Conservation (phyloP, 2,888 invertebrate species). For the Drymonia ruficornis region DNA sequence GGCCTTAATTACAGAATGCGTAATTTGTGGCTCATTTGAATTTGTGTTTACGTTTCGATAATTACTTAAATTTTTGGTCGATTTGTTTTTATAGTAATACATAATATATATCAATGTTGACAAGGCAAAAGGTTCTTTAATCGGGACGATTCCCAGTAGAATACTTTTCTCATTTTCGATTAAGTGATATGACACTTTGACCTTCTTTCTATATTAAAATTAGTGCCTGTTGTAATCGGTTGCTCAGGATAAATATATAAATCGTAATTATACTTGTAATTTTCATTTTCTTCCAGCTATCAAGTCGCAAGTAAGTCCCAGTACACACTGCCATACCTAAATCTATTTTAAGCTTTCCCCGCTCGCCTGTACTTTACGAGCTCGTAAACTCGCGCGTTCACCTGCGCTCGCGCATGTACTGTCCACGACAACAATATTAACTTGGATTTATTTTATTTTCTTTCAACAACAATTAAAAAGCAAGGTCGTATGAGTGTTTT, state of each 20-base stretch:
- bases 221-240: too few species aligned
- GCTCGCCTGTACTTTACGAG: constrained; percentile 49
- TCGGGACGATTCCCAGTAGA: neutral
- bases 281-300: neutral
- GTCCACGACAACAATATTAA: constrained; percentile 15
- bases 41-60: neutral
- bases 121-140: neutral
- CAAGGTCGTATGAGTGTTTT: neutral
- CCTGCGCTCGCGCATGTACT: constrained; percentile 53
- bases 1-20: neutral
- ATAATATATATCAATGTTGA: too few species aligned
- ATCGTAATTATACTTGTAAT: neutral
- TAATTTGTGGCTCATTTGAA: neutral
- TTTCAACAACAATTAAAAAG: neutral
- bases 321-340: constrained; percentile 14
- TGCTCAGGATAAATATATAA: too few species aligned
- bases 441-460: constrained; percentile 10
- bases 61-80: neutral
- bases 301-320: constrained; percentile 1
- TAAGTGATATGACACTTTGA: too few species aligned
- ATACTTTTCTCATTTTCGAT: too few species aligned
- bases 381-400: constrained; percentile 56
- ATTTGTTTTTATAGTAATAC: too few species aligned
- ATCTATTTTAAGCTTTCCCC: constrained; percentile 47
- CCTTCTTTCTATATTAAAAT: too few species aligned